Conservation (phyloP, 2,113 vertebrate species). For the Alexandromys fortis region DNA sequence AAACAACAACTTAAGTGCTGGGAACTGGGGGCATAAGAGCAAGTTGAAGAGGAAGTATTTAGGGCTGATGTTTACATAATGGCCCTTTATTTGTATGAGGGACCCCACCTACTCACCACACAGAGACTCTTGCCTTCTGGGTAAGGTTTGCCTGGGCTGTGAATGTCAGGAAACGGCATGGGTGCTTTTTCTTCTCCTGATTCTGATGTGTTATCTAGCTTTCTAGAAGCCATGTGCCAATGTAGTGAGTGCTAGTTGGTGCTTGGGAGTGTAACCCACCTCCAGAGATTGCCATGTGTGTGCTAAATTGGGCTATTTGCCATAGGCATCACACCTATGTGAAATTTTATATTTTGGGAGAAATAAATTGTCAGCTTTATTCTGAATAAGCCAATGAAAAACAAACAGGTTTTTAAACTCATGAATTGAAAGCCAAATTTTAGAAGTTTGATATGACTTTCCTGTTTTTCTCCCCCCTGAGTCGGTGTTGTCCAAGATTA, state of each 20-base stretch:
- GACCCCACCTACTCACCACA: not conserved
- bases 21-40: not conserved
- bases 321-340: fast-evolving
- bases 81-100: not conserved
- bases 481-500: not conserved
- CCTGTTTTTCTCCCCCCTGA: not conserved
- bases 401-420: not conserved
- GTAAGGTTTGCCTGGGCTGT: not conserved
- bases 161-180: not conserved
- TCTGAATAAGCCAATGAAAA: not conserved
- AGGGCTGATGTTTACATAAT: not conserved
- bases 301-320: not conserved
- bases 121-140: not conserved
- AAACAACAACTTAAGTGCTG: not conserved
- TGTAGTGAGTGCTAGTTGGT: not conserved
- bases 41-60: not conserved
- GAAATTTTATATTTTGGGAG: not conserved
- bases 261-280: not conserved
- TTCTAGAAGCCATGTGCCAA: not conserved
- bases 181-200: not conserved
- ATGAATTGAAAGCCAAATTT: not conserved
- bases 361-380: not conserved
- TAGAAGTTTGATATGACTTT: not conserved
- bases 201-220: not conserved
- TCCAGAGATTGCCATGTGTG: not conserved